Conservation (phyloP, 2,113 vertebrate species). For the Pituophis catenifer region DNA sequence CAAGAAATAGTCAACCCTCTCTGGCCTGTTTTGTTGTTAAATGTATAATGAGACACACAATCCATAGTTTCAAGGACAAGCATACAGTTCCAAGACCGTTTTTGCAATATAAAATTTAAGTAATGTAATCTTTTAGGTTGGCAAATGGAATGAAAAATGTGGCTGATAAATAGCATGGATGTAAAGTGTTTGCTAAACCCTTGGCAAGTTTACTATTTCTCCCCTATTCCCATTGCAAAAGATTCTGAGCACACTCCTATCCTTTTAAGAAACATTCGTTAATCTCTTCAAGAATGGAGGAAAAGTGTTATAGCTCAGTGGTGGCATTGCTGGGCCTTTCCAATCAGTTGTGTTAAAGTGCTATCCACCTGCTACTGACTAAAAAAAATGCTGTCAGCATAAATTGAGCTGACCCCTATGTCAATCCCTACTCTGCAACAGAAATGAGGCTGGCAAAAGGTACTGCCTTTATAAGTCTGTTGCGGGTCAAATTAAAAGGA, state of each 20-base stretch:
- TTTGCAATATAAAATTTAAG: background rate
- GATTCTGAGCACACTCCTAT: too few species aligned
- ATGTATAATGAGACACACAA: background rate
- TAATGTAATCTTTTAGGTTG: background rate
- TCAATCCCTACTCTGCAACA: background rate
- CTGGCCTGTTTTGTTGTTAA: background rate
- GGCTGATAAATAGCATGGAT: background rate
- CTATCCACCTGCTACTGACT: too few species aligned
- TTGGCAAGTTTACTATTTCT: background rate
- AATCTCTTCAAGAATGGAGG: too few species aligned
- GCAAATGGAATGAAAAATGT: background rate
- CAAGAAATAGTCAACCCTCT: background rate
- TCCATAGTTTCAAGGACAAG: background rate
- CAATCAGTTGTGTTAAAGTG: too few species aligned
- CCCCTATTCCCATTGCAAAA: background rate
- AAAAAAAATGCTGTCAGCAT: background rate
- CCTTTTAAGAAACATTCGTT: too few species aligned
- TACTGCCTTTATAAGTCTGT: background rate
- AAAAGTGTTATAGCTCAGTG: too few species aligned
- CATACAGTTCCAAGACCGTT: background rate
- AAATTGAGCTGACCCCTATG: background rate
- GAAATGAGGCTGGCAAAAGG: background rate
- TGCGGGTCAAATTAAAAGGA: background rate
- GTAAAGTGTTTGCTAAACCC: background rate
- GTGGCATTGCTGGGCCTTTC: too few species aligned